Conservation (phyloP, 2,113 vertebrate genomes). For the Scortum barcoo region DNA sequence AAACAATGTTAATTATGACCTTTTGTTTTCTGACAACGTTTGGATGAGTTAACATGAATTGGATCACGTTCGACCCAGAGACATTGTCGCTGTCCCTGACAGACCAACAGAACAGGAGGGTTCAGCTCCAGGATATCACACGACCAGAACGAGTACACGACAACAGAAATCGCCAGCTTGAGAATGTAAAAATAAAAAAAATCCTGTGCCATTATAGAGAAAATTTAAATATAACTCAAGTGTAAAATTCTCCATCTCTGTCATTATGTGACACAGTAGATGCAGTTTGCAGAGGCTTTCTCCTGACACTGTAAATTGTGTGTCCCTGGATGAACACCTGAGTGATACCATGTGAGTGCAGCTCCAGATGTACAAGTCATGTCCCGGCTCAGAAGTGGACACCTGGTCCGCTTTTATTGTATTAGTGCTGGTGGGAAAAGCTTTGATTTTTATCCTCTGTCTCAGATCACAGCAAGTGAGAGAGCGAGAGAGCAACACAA, state of each 20-base stretch:
- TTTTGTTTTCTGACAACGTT: too few species aligned
- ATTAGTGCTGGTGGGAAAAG: neutral
- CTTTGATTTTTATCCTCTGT: constrained; percentile 13
- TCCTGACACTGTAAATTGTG: neutral
- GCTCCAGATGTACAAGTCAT: neutral
- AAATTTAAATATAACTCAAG: too few species aligned
- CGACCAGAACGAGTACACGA: too few species aligned
- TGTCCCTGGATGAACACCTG: neutral
- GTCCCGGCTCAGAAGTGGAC: neutral
- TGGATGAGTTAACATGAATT: too few species aligned
- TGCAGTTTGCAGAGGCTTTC: too few species aligned
- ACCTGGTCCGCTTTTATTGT: constrained; percentile 14
- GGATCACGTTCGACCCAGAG: too few species aligned
- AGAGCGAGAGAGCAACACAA: neutral
- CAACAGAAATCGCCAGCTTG: neutral
- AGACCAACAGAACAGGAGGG: too few species aligned
- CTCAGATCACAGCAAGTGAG: neutral
- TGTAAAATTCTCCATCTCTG: too few species aligned
- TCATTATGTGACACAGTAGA: neutral
- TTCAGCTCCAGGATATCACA: neutral
- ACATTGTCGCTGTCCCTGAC: too few species aligned
- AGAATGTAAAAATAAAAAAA: neutral
- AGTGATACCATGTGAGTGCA: neutral
- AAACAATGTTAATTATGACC: too few species aligned
- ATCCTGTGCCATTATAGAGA: neutral